Conservation (phyloP, 2,888 invertebrate species). For the Petrophora chlorosata region DNA sequence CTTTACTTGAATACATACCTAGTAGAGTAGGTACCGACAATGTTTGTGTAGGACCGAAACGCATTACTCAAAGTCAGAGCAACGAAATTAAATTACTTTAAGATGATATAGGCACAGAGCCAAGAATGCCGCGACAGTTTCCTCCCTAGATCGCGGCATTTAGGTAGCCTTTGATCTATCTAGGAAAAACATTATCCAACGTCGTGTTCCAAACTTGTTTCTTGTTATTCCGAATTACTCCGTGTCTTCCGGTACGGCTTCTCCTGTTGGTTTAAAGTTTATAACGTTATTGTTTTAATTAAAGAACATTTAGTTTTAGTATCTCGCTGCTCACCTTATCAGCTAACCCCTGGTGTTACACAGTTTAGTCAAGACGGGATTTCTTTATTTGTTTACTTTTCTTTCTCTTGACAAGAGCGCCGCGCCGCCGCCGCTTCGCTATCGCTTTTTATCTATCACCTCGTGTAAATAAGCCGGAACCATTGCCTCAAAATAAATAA, state of each 20-base stretch:
- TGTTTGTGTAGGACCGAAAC: conserved; percentile 1
- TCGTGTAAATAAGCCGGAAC: conserved; percentile 69
- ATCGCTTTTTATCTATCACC: conserved; percentile 76
- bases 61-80: conserved; percentile 20
- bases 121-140: conserved; percentile 14
- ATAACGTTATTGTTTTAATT: conserved; percentile 18
- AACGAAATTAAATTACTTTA: conserved; percentile 17
- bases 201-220: conserved; percentile 3
- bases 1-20: no score
- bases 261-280: conserved; percentile 4
- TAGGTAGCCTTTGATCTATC: conserved; percentile 14
- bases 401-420: conserved; percentile 68
- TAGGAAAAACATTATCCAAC: conserved; percentile 16
- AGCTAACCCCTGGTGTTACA: conserved; percentile 69
- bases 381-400: conserved; percentile 71
- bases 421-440: conserved; percentile 56
- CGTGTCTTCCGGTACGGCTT: conserved; percentile 1
- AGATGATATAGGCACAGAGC: conserved; percentile 18
- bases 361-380: conserved; percentile 58
- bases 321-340: conserved; percentile 57
- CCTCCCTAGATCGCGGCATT: conserved; percentile 16
- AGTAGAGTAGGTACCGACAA: no score
- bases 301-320: conserved; percentile 39
- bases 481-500: conserved; percentile 72
- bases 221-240: conserved; percentile 3